Base-by-base conservation (phyloP, 1,140 invertebrate genomes). In the Araneus ventricosus region DNA sequence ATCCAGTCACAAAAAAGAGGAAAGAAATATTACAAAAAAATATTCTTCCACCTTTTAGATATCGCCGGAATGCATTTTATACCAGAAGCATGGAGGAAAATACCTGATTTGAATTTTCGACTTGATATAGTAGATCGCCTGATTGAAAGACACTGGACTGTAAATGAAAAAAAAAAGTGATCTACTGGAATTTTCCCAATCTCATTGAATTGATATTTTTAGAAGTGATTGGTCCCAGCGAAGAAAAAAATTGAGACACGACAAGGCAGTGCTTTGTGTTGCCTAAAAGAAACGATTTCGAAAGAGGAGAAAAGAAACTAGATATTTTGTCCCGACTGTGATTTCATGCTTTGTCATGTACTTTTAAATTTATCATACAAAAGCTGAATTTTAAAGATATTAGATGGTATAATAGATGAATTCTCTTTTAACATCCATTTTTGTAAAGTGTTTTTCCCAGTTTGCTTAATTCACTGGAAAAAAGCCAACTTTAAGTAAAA, bases 21-120 rank as follows among this genome's bases (percentile, higher is more conserved):
- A 37, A 92, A 92, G 45, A 85, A 92, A 92, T 92, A 86, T 70
- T 92, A 85, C 61, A 82, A 92, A 92, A 85, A 92, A 67, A 85
- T 45, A 70, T 85, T 85, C 59, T 67, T 27, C 90, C n/a, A n/a
- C n/a, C n/a, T 85, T 27, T 82, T 85, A 27, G 90, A 92, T 52
- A 20, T 84, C 30, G 4, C 57, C 70, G 79, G 79, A 92, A 92
- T 85, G 52, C 89, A 27, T 91, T 84, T 45, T 91, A 27, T 91
- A 91, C 79, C 75, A 91, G 79, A 91, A 91, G 79, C 52, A 82
- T 39, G 79, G 52, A 37, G 79, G 75, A 91, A 84, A 91, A 82
- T 82, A 61, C 30, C 61, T 45, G 3, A 91, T 91, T 61, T 91
- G 89, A 84, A 84, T 84, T 82, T 82, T 24, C 10, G 79, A 82